Conservation (phyloP, 2,888 invertebrate species). For the Troilus luridus region DNA sequence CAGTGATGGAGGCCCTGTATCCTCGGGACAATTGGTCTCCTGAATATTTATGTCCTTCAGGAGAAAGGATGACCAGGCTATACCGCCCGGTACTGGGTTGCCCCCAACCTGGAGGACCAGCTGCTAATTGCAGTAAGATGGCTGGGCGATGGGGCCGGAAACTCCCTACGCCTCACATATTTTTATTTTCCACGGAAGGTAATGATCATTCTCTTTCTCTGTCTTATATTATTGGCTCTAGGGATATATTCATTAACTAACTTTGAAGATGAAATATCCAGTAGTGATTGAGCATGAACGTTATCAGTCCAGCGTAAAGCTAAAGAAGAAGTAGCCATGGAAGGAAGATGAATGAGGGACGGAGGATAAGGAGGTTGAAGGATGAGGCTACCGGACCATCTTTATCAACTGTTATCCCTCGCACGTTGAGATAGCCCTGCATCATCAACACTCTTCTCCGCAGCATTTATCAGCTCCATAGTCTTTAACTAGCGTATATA, state of each 20-base stretch:
- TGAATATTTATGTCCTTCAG: too few species aligned
- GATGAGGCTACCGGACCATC: constrained; percentile 32
- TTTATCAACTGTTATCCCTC: constrained; percentile 34
- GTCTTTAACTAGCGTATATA: background rate
- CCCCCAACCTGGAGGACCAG: too few species aligned
- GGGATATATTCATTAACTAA: background rate
- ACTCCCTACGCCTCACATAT: too few species aligned
- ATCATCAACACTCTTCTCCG: background rate
- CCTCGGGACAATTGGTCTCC: too few species aligned
- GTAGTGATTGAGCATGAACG: background rate
- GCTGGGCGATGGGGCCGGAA: too few species aligned
- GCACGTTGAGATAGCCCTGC: background rate
- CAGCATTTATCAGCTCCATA: constrained; percentile 23
- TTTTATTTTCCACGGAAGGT: too few species aligned
- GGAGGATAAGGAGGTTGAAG: background rate
- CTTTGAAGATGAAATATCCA: background rate
- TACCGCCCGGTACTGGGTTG: too few species aligned
- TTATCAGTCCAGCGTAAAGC: background rate
- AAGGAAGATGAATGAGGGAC: background rate
- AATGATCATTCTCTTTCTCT: too few species aligned
- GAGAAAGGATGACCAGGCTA: too few species aligned
- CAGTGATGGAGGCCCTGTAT: too few species aligned
- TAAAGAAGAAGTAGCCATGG: background rate
- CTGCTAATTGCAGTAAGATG: too few species aligned
- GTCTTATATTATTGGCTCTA: too few species aligned